Evolutionary conservation across 2,888 invertebrate species (phyloP), one percentile per base, ranked within the genome.

Genomic region (Fabriciana adippe): DNA sequence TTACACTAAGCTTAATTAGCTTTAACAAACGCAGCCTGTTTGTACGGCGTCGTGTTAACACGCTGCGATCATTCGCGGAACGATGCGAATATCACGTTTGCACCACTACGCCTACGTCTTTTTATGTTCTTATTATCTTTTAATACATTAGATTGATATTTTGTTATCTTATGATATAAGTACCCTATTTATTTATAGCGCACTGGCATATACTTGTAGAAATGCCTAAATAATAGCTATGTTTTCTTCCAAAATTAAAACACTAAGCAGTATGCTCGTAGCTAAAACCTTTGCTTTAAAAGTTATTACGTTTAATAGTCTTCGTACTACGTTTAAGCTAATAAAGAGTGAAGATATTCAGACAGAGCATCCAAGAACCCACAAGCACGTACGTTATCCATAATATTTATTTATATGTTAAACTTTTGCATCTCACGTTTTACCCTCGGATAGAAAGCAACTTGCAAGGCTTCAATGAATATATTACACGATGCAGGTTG

Each of bases 381-480:
- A 55, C 56, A 66, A 65, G 64, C 73, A 73, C 73, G 72, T 73
- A 73, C 45, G 64, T 60, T 62, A 69, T 66, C 66, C 67, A 69
- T 73, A 72, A 76, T 76, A 79, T 79, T 78, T 76, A 79, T 79
- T 78, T 79, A 79, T 78, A 77, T 76, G 74, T 67, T 72, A 67
- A 81, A 82, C 73, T 83, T 81, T 81, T 78, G 77, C 80, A 79
- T 77, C 78, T 76, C 83, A 82, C 84, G 83, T 82, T 70, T 76
- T 75, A 72, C 75, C 74, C 69, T 71, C 74, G 78, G 77, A 80
- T 80, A 72, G 72, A 74, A 74, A 77, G 73, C 76, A 76, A 83
- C 79, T 79, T 81, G 84, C 84, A 76, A 79, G 81, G 78, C 81
- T 81, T 83, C 86, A 88, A 88, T 89, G 88, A 88, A 89, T 89